Base-by-base conservation (phyloP, 2,113 vertebrate species). In the Natator depressus region DNA sequence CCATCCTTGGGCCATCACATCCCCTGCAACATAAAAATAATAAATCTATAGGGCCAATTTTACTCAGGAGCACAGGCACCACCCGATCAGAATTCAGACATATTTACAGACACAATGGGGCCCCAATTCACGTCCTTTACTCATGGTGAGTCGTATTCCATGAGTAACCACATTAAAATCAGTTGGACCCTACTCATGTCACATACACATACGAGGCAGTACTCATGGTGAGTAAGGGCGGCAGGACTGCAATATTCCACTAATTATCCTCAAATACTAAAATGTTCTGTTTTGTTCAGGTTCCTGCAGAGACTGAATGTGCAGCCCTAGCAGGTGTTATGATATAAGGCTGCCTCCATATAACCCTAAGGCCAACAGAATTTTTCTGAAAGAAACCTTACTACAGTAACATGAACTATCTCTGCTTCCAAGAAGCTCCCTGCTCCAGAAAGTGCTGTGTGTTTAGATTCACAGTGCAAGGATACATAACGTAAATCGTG, bases 301-400 rank as follows among this genome's bases (percentile, higher is more conserved):
- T 81, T 78, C 2, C 38, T 0, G 13, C 42, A 78, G 75, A 84
- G 3, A 51, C 0, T 4, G 24, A 46, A n/a, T 12, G 55, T 3
- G 24, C 10, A n/a, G 13, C 46, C 51, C 35, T 10, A 50, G 3
- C 1, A 82, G 19, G 7, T 7, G 31, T 38, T 87, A 24, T 8
- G 84, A 80, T 17, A 16, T 27, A 54, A 1, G 1, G 3, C 51
- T 42, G 13, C 4, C 8, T 86, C 78, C 27, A 59, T 59, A 76
- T 47, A 3, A 1, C 7, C 12, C 24, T 80, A 3, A 2, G 55
- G 1, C 1, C 6, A 72, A 49, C 8, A 81, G 79, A 81, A 62
- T 3, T 29, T 55, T 82, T 78, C 46, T 78, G 22, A 47, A 80
- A 22, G 4, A 85, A 9, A 3, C 0, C 12, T 75, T 83, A 78